These are phyloP conservation scores for Umimayanthus kanabou DNA, from an alignment of 92 coral and sea anemone genomes.

Conservation along the genomic window DNA sequence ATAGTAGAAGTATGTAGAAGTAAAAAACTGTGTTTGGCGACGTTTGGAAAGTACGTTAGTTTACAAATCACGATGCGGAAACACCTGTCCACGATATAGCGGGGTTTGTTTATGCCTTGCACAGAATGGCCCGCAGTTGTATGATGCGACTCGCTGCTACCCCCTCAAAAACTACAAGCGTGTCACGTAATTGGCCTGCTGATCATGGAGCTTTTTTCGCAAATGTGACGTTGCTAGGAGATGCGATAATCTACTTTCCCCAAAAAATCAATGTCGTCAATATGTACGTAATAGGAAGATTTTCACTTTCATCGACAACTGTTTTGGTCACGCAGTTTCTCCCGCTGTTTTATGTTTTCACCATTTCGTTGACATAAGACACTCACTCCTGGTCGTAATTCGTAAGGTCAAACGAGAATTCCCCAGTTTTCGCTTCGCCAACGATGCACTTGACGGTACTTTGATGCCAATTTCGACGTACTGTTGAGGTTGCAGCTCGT, in stretches of 20 bases:
- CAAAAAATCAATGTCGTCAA: background rate
- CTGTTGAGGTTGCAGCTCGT: background rate
- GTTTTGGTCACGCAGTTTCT: background rate
- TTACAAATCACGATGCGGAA: background rate
- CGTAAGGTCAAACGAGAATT: background rate
- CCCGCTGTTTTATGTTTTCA: background rate
- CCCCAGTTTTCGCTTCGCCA: slow-evolving; percentile 2
- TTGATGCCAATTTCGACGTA: background rate
- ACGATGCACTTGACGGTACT: background rate
- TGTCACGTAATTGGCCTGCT: slow-evolving; percentile 2
- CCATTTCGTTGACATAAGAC: background rate
- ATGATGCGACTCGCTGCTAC: background rate
- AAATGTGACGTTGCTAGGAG: background rate
- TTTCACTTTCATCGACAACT: background rate
- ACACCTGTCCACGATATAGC: slow-evolving; percentile 18
- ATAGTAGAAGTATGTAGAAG: background rate
- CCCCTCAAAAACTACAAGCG: background rate
- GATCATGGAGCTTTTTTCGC: background rate
- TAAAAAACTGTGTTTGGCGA: background rate
- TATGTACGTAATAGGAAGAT: background rate
- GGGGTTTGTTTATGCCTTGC: slow-evolving; percentile 7
- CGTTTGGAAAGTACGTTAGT: background rate
- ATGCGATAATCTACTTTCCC: background rate
- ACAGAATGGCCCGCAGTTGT: background rate
- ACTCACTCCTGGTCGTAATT: background rate